Percentiles rank a stretch among this genome's conserved stretches.
These are phyloP conservation scores for Antheraea mylitta DNA, from an alignment of 1,140 invertebrate species.

Conservation along the genomic window DNA sequence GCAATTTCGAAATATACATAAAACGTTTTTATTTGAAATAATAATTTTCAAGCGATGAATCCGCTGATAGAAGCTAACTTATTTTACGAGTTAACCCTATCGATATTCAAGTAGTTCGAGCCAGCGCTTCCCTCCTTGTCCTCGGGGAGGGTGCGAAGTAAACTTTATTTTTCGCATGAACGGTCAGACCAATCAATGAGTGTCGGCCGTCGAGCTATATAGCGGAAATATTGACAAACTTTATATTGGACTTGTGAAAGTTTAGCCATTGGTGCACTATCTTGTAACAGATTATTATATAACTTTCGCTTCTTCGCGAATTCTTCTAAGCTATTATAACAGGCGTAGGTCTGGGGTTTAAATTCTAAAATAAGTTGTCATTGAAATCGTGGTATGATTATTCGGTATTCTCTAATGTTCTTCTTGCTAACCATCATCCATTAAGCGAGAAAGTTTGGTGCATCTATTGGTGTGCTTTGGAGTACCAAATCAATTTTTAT, in stretches of 20 bases:
- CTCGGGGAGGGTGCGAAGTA: conserved; percentile 3
- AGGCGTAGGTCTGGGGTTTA: neutral
- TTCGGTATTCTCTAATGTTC: too few species aligned
- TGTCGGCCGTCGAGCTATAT: conserved; percentile 25
- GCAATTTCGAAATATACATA: too few species aligned
- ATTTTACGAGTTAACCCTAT: neutral
- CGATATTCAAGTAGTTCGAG: neutral
- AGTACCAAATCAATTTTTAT: too few species aligned
- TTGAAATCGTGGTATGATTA: too few species aligned
- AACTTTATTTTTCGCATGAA: conserved; percentile 43
- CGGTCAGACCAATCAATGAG: conserved; percentile 44
- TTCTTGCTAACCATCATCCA: too few species aligned
- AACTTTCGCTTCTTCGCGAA: neutral
- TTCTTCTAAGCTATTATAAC: neutral
- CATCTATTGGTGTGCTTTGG: too few species aligned
- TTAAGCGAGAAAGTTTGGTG: too few species aligned
- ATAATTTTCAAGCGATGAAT: neutral
- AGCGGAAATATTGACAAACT: conserved; percentile 51
- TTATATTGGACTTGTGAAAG: conserved; percentile 42
- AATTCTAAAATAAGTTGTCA: too few species aligned
- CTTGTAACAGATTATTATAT: neutral
- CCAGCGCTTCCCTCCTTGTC: neutral
- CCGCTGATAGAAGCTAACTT: neutral
- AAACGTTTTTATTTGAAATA: neutral
- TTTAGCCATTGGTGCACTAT: conserved; percentile 3